phyloP scores from a whole-genome alignment of 2,888 invertebrate genomes.

The Dicyrtomina minuta region DNA sequence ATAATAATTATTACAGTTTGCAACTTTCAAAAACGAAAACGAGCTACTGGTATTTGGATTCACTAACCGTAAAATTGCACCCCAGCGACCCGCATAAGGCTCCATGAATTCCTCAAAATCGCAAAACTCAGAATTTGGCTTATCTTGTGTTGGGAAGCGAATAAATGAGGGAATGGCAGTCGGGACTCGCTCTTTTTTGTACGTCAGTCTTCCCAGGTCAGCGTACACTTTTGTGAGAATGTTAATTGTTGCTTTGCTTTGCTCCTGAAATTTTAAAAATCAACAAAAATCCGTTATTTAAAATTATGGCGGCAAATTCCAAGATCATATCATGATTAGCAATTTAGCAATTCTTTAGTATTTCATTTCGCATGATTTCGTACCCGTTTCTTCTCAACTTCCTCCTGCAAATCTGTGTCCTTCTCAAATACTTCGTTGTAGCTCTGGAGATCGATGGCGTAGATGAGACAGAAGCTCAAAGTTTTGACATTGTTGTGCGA shows the following conservation, averaged over 20 bases:
- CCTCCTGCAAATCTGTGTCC: constrained; percentile 36
- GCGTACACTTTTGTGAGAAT: constrained; percentile 31
- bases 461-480: constrained; percentile 44
- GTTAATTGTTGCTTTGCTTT: not conserved
- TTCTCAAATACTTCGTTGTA: constrained; percentile 38
- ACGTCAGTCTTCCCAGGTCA: constrained; percentile 8
- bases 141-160: constrained; percentile 14
- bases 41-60: not conserved
- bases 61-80: not conserved
- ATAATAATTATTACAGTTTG: no score
- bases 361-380: no score
- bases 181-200: constrained; percentile 19
- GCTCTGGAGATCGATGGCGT: constrained; percentile 39
- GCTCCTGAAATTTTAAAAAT: constrained; percentile 1
- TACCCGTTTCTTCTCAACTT: constrained; percentile 37
- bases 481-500: constrained; percentile 44
- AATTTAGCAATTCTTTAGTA: no score
- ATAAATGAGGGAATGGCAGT: constrained; percentile 42
- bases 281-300: not conserved
- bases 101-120: constrained; percentile 44
- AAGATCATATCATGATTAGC: no score
- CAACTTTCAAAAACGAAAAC: not conserved
- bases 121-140: constrained; percentile 8
- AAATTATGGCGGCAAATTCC: no score
- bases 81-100: constrained; percentile 27